These are phyloP conservation scores for Sebastes matsubarae DNA, from an alignment of 2,797 vertebrate genomes.

Conservation along the genomic window DNA sequence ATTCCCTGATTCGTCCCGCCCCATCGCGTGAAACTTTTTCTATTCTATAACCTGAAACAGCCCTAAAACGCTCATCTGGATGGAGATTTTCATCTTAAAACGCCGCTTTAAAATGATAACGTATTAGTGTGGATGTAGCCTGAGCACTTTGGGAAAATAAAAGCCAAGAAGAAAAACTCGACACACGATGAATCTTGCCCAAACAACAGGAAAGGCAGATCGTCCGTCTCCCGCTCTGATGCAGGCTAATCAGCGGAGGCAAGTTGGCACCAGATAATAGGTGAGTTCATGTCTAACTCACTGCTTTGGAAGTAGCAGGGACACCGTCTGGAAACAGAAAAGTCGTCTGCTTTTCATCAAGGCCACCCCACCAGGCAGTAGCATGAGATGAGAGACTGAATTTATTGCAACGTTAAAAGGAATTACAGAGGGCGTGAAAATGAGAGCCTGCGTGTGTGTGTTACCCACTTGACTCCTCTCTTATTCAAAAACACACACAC, in stretches of 20 bases:
- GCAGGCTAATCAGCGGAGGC: conserved; percentile 35
- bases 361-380: conserved; percentile 32
- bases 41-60: too few relatives aligned
- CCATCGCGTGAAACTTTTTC: too few relatives aligned
- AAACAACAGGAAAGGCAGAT: conserved; percentile 9
- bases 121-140: background rate
- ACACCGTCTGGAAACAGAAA: conserved; percentile 51
- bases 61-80: too few relatives aligned
- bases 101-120: too few relatives aligned
- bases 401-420: conserved; percentile 67
- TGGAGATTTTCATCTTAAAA: too few relatives aligned
- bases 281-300: conserved; percentile 63
- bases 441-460: conserved; percentile 26
- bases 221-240: background rate
- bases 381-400: conserved; percentile 55
- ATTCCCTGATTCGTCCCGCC: too few relatives aligned
- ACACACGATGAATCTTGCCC: background rate
- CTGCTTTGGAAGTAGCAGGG: conserved; percentile 44
- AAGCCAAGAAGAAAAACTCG: background rate
- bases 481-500: background rate
- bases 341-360: conserved; percentile 76
- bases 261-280: conserved; percentile 57
- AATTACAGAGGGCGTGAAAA: conserved; percentile 66
- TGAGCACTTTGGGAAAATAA: conserved; percentile 1
- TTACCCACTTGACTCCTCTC: conserved; percentile 4